Evolutionary conservation across 2,888 invertebrate species (phyloP).

Genomic region (Noctuana brunneofusca): DNA sequence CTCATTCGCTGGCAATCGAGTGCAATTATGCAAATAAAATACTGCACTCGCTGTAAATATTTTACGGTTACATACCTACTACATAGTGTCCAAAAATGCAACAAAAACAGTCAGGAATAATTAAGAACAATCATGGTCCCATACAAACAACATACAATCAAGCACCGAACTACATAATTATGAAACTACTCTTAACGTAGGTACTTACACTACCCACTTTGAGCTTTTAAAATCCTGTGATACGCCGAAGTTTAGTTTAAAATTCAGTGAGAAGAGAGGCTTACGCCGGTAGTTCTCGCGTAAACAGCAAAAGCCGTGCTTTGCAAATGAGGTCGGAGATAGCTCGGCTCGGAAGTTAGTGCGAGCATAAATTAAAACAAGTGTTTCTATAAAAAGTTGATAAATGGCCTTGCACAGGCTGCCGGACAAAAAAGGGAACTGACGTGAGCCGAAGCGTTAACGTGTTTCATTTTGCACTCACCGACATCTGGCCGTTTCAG

Average conservation of each 20-base stretch:
- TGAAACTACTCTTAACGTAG: neutral
- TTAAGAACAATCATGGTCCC: no score
- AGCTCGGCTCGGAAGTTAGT: conserved; percentile 72
- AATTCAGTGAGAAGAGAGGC: conserved; percentile 54
- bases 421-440: conserved; percentile 73
- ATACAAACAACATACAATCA: no score
- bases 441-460: conserved; percentile 73
- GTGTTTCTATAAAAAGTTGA: conserved; percentile 80
- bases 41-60: neutral
- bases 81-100: no score
- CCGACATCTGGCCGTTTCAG: conserved; percentile 75
- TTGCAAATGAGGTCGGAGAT: conserved; percentile 75
- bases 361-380: conserved; percentile 81
- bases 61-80: conserved; percentile 17
- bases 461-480: conserved; percentile 77
- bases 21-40: conserved; percentile 31
- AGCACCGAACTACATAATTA: neutral
- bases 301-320: conserved; percentile 66
- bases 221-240: conserved; percentile 24
- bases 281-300: conserved; percentile 47
- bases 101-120: no score
- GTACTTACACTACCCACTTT: neutral
- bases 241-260: conserved; percentile 49
- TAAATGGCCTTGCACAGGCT: conserved; percentile 77
- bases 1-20: conserved; percentile 42